Evolutionary conservation across 2,113 vertebrate genomes (phyloP).

Genomic region (Symphodus melops): DNA sequence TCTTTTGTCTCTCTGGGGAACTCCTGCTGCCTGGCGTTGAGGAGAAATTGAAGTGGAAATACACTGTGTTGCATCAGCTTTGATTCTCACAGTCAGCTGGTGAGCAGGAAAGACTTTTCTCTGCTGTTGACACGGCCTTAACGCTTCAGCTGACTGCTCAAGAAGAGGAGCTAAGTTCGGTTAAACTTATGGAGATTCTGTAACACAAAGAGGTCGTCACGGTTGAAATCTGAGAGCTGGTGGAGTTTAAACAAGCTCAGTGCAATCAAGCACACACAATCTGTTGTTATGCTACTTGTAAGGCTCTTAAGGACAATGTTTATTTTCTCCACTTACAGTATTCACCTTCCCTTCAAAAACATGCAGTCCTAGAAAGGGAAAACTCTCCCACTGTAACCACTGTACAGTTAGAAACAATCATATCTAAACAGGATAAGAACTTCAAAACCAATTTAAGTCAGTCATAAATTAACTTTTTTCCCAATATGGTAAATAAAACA

Average conservation of each 20-base stretch:
- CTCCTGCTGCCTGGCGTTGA: neutral
- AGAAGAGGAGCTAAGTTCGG: constrained; percentile 17
- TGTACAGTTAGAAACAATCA: no score
- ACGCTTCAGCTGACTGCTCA: constrained; percentile 31
- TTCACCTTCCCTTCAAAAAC: no score
- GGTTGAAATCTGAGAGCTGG: neutral
- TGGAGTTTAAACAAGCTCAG: neutral
- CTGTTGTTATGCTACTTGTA: neutral
- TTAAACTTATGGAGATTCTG: constrained; percentile 20
- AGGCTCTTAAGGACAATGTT: neutral
- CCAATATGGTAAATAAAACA: no score
- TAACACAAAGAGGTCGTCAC: constrained; percentile 1
- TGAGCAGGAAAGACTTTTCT: constrained; percentile 28
- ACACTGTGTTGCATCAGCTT: constrained; percentile 38
- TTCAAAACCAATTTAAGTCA: no score
- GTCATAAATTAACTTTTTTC: no score
- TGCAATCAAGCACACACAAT: neutral
- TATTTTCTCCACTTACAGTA: no score
- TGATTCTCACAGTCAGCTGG: constrained; percentile 33
- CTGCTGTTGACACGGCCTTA: constrained; percentile 16
- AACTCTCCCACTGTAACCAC: no score
- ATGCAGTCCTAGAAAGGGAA: no score
- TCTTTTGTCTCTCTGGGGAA: constrained; percentile 14
- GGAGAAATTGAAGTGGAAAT: constrained; percentile 28
- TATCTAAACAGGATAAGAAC: no score